Base-by-base conservation (phyloP, 2,888 invertebrate genomes). In the Ischnus inquisitorius region DNA sequence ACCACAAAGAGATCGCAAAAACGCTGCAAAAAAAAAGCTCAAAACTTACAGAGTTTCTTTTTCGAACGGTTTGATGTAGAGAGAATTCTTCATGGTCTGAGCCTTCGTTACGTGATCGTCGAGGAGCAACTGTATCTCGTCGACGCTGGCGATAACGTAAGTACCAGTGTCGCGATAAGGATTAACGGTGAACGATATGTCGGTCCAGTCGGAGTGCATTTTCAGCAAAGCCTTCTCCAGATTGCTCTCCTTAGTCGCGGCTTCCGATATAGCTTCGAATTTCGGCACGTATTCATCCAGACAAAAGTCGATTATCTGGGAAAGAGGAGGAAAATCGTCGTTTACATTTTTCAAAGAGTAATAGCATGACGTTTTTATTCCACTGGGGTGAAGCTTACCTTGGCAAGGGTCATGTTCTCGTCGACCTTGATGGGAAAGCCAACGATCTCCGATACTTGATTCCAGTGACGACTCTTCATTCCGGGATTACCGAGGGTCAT, bases 91-190 rank as follows among this genome's bases (percentile, higher is more conserved):
- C 98, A 99, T 99, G 0, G 99, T 98, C 93, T 99, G 98, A 1
- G 98, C 98, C 94, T 99, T 99, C 8, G 99, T 97, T 87, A 99
- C 97, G 92, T 99, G 99, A 93, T 99, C 99, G 93, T 99, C 99
- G 76, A 99, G 94, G 69, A 98, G 94, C 46, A 98, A 94, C 94
- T 99, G 99, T 91, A 99, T 98, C 90, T 99, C 98, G 93, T 99
- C 99, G 4, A 99, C 96, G 82, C 98, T 96, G 0, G 98, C 97
- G 84, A 99, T 94, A 87, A 99, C 98, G 89, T 95, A 97, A 0
- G 98, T 98, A 12, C 98, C 99, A 6, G 98, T 98, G 93, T 98
- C 97, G 89, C 97, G 91, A 85, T 98, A 98, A 16, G 95, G 94
- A 82, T 96, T 94, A 76, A 97, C 95, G 10, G 95, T 95, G 92